Conservation (phyloP, 35 echinoderm and acorn worm species). For the Patiria miniata region DNA sequence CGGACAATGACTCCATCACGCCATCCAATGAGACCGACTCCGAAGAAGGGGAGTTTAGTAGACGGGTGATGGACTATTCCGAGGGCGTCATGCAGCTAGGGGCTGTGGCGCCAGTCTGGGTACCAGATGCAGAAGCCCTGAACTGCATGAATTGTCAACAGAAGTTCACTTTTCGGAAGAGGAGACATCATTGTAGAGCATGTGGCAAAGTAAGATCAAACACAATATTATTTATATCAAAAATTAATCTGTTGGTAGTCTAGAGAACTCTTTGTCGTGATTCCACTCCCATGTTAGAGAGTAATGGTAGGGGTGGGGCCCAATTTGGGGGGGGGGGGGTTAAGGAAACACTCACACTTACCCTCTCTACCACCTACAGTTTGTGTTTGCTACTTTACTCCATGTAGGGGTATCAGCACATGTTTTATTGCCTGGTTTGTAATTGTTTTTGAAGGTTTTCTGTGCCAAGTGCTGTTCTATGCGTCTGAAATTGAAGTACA, state of each 20-base stretch:
- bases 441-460: constrained; percentile 75
- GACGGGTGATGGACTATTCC: constrained; percentile 1
- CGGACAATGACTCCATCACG: constrained; percentile 2
- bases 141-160: constrained; percentile 86
- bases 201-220: constrained; percentile 87
- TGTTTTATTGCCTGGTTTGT: no score
- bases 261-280: no score
- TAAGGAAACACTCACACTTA: no score
- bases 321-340: neutral
- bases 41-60: constrained; percentile 15
- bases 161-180: constrained; percentile 96
- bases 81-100: constrained; percentile 59
- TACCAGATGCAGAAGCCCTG: constrained; percentile 84
- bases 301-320: neutral
- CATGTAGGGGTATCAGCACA: no score
- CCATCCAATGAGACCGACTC: constrained; percentile 43
- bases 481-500: constrained; percentile 85
- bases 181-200: constrained; percentile 97
- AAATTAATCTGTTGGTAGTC: no score
- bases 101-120: constrained; percentile 88
- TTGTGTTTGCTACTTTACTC: no score
- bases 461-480: constrained; percentile 93
- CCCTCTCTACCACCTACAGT: no score
- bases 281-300: no score
- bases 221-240: no score